Base-by-base conservation (phyloP, 2,797 vertebrate genomes). In the Capromys pilorides region DNA sequence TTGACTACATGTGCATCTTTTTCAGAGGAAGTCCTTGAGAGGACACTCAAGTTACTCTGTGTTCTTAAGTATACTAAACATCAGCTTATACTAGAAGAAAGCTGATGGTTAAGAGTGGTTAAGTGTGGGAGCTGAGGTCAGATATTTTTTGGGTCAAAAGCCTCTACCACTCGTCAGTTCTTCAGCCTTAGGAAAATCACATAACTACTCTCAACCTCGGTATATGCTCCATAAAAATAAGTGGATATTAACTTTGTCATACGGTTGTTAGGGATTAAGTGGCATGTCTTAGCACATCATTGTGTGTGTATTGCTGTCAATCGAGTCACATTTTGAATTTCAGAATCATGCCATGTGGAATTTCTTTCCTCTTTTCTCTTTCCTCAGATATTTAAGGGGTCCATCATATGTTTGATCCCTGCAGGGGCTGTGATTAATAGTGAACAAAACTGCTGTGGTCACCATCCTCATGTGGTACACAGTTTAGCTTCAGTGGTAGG, bases 1-100 rank as follows among this genome's bases (percentile, higher is more conserved):
- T 98, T 94, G 49, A 66, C 66, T 75, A 71, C 59, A 24, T 75
- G 9, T 84, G 88, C 92, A 67, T 2, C 12, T 61, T 77, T 90
- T 67, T 80, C 33, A 79, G 83, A 86, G 39, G 14, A 3, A 73
- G 86, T 92, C 75, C 90, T 94, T 92, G 62, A 81, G 82, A 75
- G 0, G 3, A 91, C 21, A 41, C 6, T 86, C 19, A 86, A 73
- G 18, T 79, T 71, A 78, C 22, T 61, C 87, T 93, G 41, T 36
- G 21, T 88, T 83, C 21, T 78, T 91, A 91, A 45, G 6, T 75
- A 19, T 67, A 93, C 41, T 90, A 75, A 88, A 89, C 39, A 61
- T 73, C 41, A 7, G 10, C 41, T 89, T 49, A 13, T 64, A 2
- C 13, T 67, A 41, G 24, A 93, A 49, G 19, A 54, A 36, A 51